phyloP scores from a whole-genome alignment of 2,888 invertebrate species.

The Teleogryllus oceanicus region DNA sequence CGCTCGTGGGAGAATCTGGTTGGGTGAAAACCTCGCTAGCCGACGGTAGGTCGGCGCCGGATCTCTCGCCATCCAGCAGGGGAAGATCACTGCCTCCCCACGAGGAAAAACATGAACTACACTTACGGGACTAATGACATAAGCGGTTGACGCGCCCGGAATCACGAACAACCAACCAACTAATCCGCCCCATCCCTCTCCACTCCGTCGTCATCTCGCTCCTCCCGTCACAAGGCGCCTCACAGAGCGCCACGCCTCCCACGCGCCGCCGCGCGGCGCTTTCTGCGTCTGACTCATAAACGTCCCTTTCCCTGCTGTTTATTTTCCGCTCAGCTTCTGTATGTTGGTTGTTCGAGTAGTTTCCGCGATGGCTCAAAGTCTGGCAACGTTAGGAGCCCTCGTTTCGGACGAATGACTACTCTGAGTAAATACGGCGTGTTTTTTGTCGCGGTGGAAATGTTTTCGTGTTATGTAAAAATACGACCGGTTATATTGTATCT shows the following conservation, averaged over 20 bases:
- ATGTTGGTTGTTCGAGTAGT: not conserved
- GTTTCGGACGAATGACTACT: not conserved
- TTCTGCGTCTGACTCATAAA: not conserved
- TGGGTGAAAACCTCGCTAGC: too few species aligned
- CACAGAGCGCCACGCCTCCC: not conserved
- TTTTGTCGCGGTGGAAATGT: too few species aligned
- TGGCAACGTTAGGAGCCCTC: not conserved
- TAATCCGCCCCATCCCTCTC: not conserved
- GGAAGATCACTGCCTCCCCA: too few species aligned
- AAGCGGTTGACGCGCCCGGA: too few species aligned
- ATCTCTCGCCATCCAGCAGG: too few species aligned
- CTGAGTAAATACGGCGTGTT: not conserved
- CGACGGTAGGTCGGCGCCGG: too few species aligned
- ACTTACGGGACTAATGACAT: too few species aligned
- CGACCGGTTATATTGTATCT: too few species aligned
- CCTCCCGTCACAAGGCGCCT: not conserved
- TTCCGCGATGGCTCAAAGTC: not conserved
- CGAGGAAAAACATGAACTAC: too few species aligned
- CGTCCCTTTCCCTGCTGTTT: not conserved
- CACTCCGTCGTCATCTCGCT: not conserved
- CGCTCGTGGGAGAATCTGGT: too few species aligned
- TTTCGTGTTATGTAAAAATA: too few species aligned
- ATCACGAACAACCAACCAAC: not conserved
- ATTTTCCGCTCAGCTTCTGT: constrained; percentile 6
- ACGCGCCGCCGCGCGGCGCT: not conserved